Evolutionary conservation across 1,140 invertebrate species (phyloP), one percentile per base, ranked within the genome.

Genomic region (Ceratosolen fusciceps): DNA sequence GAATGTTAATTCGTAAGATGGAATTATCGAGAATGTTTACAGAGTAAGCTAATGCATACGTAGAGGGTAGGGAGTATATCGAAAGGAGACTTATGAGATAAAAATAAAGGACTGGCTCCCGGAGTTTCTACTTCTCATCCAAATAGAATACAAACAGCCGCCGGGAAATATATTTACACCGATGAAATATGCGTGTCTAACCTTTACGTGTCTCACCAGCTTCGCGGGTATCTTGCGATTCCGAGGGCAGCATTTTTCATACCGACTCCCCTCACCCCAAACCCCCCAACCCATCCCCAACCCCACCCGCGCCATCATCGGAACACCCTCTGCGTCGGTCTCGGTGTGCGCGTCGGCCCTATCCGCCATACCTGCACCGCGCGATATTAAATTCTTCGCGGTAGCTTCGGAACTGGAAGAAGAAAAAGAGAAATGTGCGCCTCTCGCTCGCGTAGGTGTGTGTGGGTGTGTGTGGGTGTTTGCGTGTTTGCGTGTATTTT

Each of bases 121-220:
- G 26, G 81, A 58, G 77, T 79, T 83, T 84, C n/a, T n/a, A n/a
- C n/a, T n/a, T n/a, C 79, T 71, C 70, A 81, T 86, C 78, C 83
- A 83, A 87, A 85, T 85, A 84, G 84, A 88, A 88, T 87, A 85
- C 85, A 86, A 88, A 88, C 85, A 85, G 7, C 70, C 77, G 47
- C 21, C 26, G 70, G 81, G 81, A 85, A 88, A 88, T 86, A 86
- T 85, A 83, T 87, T 87, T 87, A 86, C 86, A 82, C 75, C 70
- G 58, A 62, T n/a, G 56, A 72, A 43, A 49, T 72, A 43, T n/a
- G 52, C 29, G 49, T 26, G 52, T 31, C 71, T 37, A 58, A 60
- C 70, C 70, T 81, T 81, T n/a, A n/a, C n/a, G n/a, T n/a, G 54
- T 26, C 49, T 73, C 60, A 10, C 26, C 65, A n/a, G 12, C n/a